Percentiles rank a stretch among this genome's conserved stretches.
Evolutionary conservation across 2,113 vertebrate species (phyloP).

Genomic region (Cyanistes caeruleus): DNA sequence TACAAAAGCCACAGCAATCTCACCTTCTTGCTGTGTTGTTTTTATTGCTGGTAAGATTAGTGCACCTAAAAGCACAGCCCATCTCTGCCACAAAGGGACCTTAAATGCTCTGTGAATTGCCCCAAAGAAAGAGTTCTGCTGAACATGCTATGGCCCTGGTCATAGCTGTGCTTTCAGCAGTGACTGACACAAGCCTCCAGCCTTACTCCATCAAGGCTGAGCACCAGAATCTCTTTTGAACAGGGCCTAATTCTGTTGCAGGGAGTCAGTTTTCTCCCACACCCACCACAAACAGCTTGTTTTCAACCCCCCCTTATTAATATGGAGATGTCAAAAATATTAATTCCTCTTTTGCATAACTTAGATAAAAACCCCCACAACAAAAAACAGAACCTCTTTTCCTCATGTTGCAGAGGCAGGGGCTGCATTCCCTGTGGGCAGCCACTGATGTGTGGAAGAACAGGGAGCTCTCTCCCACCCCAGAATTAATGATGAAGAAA

Average conservation of each 20-base stretch:
- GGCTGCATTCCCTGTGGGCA: neutral
- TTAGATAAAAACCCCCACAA: neutral
- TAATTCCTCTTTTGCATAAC: neutral
- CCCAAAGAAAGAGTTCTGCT: neutral
- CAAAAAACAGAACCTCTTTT: neutral
- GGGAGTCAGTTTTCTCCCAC: neutral
- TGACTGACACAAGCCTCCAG: neutral
- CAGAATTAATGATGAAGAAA: neutral
- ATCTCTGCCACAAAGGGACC: neutral
- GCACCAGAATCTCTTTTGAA: neutral
- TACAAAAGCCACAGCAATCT: neutral
- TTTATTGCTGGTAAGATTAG: neutral
- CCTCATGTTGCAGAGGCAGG: neutral
- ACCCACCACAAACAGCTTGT: neutral
- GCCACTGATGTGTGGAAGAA: neutral
- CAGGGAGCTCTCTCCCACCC: neutral
- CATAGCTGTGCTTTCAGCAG: neutral
- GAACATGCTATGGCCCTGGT: fast-evolving
- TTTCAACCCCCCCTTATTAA: neutral
- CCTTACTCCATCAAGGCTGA: neutral
- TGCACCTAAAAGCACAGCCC: neutral
- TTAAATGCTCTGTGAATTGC: neutral
- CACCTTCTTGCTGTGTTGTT: neutral
- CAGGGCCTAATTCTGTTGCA: neutral
- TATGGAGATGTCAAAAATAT: neutral